These are phyloP conservation scores for Dasyprocta punctata DNA, from an alignment of 2,113 vertebrate genomes.

Conservation along the genomic window DNA sequence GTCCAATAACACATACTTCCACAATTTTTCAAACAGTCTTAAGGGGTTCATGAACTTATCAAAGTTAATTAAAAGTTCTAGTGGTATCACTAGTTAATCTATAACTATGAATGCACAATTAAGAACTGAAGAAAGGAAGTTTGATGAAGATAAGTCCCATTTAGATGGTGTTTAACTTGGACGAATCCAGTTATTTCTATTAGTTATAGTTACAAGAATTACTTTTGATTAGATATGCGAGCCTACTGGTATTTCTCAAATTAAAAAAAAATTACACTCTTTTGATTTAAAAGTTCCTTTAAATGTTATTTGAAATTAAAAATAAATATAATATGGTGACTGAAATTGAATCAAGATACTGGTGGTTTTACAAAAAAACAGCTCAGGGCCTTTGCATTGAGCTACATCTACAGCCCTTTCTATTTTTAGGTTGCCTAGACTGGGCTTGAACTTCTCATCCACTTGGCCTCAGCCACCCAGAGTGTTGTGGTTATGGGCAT, in stretches of 20 bases:
- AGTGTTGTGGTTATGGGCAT: not conserved
- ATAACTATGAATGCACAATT: not conserved
- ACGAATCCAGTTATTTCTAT: not conserved
- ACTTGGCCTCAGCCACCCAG: not conserved
- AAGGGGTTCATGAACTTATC: not conserved
- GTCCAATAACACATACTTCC: not conserved
- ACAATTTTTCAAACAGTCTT: not conserved
- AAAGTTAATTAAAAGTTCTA: not conserved
- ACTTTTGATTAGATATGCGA: not conserved
- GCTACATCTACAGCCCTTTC: not conserved
- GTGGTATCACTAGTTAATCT: not conserved
- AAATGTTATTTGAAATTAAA: conserved; percentile 34
- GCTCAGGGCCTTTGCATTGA: not conserved
- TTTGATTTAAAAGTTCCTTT: conserved; percentile 5
- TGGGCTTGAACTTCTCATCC: not conserved
- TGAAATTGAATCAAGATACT: conserved; percentile 21
- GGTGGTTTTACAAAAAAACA: not conserved
- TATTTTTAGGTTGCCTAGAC: not conserved
- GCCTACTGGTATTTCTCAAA: conserved; percentile 16
- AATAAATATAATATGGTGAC: not conserved
- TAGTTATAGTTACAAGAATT: not conserved
- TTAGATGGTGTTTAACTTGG: not conserved
- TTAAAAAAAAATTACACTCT: not conserved
- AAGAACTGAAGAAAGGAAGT: conserved; percentile 9
- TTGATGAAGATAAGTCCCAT: not conserved